Percentiles rank a stretch among this genome's conserved stretches.
Conservation (phyloP, 1,140 invertebrate species). For the Cyclina sinensis region DNA sequence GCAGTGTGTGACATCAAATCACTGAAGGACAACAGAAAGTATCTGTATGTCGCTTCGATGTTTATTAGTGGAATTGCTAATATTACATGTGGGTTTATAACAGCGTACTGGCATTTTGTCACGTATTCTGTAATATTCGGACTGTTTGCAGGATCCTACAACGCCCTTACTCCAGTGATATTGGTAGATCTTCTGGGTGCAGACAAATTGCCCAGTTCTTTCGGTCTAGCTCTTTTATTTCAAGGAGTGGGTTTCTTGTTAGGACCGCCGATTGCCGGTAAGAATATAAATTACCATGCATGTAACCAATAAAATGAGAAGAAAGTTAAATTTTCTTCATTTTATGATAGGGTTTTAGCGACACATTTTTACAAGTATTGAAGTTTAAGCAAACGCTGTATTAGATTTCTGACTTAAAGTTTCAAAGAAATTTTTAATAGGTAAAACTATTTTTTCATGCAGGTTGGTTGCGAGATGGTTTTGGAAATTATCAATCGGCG, state of each 20-base stretch:
- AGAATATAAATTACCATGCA: no score
- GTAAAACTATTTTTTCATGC: no score
- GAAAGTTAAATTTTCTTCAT: no score
- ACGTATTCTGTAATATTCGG: conserved; percentile 62
- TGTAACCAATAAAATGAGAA: no score
- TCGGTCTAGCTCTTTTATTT: conserved; percentile 96
- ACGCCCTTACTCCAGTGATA: conserved; percentile 96
- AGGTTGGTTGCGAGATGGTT: conserved; percentile 21
- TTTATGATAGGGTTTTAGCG: no score
- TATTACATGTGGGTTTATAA: conserved; percentile 31
- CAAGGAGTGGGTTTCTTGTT: conserved; percentile 95
- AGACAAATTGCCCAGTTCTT: conserved; percentile 96
- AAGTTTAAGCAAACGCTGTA: no score
- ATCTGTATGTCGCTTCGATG: conserved; percentile 54
- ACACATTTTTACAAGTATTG: no score
- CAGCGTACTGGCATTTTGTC: conserved; percentile 53
- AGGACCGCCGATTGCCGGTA: conserved; percentile 94
- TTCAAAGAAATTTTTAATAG: not conserved
- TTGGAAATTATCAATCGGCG: conserved; percentile 18
- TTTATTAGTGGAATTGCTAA: conserved; percentile 38
- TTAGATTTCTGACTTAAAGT: not conserved
- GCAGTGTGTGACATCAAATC: conserved; percentile 86
- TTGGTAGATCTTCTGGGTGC: conserved; percentile 96
- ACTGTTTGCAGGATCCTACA: conserved; percentile 87
- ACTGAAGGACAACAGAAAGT: conserved; percentile 48